Conservation (phyloP, 2,113 vertebrate species). For the Otocyon megalotis region DNA sequence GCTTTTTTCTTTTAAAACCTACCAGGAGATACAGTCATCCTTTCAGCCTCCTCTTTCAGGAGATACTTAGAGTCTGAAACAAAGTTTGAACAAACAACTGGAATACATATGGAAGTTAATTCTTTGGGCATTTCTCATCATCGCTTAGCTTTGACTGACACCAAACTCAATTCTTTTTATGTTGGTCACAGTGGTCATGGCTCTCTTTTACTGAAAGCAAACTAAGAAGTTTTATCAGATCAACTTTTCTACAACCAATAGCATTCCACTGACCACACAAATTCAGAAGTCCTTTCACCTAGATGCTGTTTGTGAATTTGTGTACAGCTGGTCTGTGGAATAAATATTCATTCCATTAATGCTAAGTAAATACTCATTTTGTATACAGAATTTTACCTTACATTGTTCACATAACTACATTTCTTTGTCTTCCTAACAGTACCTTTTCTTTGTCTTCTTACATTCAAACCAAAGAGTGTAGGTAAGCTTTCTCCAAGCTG, state of each 20-base stretch:
- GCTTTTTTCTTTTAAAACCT: background rate
- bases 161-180: background rate
- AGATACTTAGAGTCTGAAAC: background rate
- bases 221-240: background rate
- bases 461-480: background rate
- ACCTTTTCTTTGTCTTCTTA: background rate
- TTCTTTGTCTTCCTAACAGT: background rate
- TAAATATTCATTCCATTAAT: constrained; percentile 1
- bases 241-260: background rate
- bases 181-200: background rate
- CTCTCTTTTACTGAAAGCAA: background rate
- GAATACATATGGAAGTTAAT: background rate
- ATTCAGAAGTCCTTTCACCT: background rate
- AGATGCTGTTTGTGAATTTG: background rate
- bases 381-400: background rate
- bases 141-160: background rate
- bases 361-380: background rate
- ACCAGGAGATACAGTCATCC: background rate
- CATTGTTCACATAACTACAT: background rate
- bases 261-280: background rate
- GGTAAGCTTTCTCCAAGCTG: background rate
- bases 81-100: background rate
- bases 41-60: no score
- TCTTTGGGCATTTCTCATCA: background rate
- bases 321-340: background rate